These are phyloP conservation scores for Sceliomorpha sp. DNA, from an alignment of 2,888 invertebrate species.

Conservation along the genomic window DNA sequence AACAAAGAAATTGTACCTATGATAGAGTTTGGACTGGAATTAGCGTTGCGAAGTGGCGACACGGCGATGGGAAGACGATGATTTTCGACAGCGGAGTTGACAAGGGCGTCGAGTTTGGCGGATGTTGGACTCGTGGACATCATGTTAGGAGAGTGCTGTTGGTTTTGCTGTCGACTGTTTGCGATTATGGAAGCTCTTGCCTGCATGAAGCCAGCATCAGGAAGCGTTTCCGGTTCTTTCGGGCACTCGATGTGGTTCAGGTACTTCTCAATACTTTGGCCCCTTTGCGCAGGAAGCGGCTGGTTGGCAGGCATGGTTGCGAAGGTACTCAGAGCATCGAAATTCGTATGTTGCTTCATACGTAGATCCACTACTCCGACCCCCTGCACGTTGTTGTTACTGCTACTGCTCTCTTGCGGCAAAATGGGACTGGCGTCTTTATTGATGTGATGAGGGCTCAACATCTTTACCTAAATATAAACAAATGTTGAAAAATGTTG, in stretches of 20 bases:
- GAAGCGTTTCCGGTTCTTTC: constrained; percentile 64
- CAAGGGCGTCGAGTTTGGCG: constrained; percentile 77
- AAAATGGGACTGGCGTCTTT: constrained; percentile 71
- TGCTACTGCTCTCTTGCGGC: constrained; percentile 60
- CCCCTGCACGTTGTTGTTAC: constrained; percentile 64
- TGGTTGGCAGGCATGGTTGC: constrained; percentile 70
- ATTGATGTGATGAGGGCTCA: constrained; percentile 74
- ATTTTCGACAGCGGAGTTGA: constrained; percentile 81
- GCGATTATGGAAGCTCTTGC: constrained; percentile 74
- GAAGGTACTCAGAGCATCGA: constrained; percentile 75
- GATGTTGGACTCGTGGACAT: constrained; percentile 62
- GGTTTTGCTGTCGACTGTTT: constrained; percentile 62
- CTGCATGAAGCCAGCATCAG: constrained; percentile 60
- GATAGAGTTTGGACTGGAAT: constrained; percentile 77
- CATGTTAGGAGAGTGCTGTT: constrained; percentile 52
- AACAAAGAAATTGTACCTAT: constrained; percentile 64
- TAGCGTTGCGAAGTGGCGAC: constrained; percentile 71
- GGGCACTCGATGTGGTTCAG: constrained; percentile 81
- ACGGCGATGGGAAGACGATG: constrained; percentile 77
- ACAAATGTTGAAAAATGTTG: no score
- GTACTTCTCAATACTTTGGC: constrained; percentile 83
- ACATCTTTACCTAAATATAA: constrained; percentile 66
- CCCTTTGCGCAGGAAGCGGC: constrained; percentile 82
- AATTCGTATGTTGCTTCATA: constrained; percentile 83
- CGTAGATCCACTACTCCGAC: constrained; percentile 85